phyloP scores from a whole-genome alignment of 1,140 invertebrate species.

The Drosophila pallidifrons region DNA sequence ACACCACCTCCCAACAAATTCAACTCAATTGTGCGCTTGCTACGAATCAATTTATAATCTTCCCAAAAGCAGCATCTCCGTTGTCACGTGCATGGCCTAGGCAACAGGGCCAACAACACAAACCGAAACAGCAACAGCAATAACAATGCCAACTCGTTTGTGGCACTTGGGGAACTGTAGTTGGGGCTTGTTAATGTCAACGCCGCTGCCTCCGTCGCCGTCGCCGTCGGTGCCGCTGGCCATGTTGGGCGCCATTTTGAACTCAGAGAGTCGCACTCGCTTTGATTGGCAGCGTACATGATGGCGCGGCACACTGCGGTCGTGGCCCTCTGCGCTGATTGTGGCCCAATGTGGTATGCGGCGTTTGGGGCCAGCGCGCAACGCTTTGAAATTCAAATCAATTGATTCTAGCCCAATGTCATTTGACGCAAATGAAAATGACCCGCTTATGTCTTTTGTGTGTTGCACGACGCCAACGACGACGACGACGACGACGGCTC shows the following conservation, averaged over 20 bases:
- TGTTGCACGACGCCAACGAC: slow-evolving; percentile 56
- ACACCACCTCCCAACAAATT: slow-evolving; percentile 69
- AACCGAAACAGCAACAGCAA: not conserved
- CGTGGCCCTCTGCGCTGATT: slow-evolving; percentile 24
- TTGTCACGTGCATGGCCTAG: slow-evolving; percentile 73
- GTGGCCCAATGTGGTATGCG: slow-evolving; percentile 7
- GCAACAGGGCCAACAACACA: slow-evolving; percentile 36
- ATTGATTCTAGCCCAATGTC: slow-evolving; percentile 79
- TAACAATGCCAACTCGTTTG: slow-evolving; percentile 62
- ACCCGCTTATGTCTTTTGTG: slow-evolving; percentile 82
- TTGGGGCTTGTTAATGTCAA: slow-evolving; percentile 78
- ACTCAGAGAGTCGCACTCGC: slow-evolving; percentile 41
- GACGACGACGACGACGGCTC: slow-evolving; percentile 48
- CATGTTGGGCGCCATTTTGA: slow-evolving; percentile 66
- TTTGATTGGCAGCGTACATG: slow-evolving; percentile 80
- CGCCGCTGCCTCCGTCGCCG: slow-evolving; percentile 6
- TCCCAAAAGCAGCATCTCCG: slow-evolving; percentile 58
- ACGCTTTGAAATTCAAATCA: slow-evolving; percentile 82
- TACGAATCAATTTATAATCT: slow-evolving; percentile 83
- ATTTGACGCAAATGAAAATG: slow-evolving; percentile 80
- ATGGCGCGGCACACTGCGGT: slow-evolving; percentile 56
- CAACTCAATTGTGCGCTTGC: slow-evolving; percentile 79
- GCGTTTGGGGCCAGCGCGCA: not conserved
- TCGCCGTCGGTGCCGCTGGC: slow-evolving; percentile 30
- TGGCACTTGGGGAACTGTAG: slow-evolving; percentile 57